Percentiles rank a stretch among this genome's conserved stretches.
phyloP scores from a whole-genome alignment of 37 sponge, comb jelly and placozoan species.

The Aplysina aerophoba region DNA sequence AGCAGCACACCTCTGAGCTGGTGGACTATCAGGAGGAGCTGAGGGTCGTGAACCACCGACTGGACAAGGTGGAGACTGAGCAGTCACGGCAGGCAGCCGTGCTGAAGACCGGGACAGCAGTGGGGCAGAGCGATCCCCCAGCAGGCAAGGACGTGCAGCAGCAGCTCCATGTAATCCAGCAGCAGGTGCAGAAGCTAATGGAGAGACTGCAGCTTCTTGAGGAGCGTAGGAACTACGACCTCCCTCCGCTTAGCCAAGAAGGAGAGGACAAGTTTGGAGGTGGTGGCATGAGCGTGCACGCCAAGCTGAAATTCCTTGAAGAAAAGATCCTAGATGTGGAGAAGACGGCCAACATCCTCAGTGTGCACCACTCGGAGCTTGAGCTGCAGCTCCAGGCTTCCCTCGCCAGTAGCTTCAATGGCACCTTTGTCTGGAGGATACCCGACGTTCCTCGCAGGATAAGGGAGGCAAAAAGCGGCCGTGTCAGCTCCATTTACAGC shows the following conservation, averaged over 20 bases:
- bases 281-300: neutral
- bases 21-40: neutral
- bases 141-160: no score
- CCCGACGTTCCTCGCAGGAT: constrained; percentile 71
- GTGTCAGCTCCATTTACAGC: constrained; percentile 79
- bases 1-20: neutral
- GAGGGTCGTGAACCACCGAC: neutral
- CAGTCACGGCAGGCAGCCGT: no score
- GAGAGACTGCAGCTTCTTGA: no score
- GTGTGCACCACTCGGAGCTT: constrained; percentile 68
- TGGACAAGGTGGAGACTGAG: neutral
- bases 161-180: no score
- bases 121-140: no score
- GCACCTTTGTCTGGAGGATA: constrained; percentile 79
- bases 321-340: constrained; percentile 56
- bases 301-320: constrained; percentile 42
- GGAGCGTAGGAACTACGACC: no score
- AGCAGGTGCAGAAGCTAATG: no score
- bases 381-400: constrained; percentile 86
- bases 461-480: constrained; percentile 72
- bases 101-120: no score
- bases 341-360: constrained; percentile 39
- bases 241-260: neutral
- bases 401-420: constrained; percentile 80
- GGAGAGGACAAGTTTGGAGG: neutral